phyloP scores from a whole-genome alignment of 2,113 vertebrate species.

The Hyla sarda region DNA sequence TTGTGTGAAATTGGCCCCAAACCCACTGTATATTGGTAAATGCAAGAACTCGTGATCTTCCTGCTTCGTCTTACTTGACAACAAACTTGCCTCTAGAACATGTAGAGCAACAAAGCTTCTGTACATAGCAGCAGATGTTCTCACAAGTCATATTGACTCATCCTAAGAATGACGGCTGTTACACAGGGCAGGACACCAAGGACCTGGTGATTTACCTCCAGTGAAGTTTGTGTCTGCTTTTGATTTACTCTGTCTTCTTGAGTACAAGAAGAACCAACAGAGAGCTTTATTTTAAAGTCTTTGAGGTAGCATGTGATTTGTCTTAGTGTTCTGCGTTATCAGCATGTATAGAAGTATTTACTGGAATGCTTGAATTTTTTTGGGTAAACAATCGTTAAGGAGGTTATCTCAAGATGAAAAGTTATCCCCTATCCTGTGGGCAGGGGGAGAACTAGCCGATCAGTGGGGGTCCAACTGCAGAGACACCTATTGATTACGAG shows the following conservation, averaged over 20 bases:
- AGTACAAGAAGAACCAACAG: background rate
- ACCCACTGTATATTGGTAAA: background rate
- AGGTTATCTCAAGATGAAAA: too few species aligned
- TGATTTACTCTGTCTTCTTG: background rate
- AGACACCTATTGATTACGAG: too few species aligned
- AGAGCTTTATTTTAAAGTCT: background rate
- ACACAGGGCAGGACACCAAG: background rate
- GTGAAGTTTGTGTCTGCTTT: background rate
- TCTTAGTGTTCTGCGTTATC: background rate
- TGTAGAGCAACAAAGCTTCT: background rate
- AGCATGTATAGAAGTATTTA: background rate
- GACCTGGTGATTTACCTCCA: slow-evolving; percentile 14
- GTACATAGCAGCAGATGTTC: slow-evolving; percentile 4
- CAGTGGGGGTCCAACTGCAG: too few species aligned
- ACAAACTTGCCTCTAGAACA: background rate
- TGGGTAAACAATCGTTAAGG: too few species aligned
- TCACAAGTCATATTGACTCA: background rate
- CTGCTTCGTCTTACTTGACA: background rate
- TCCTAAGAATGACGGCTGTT: background rate
- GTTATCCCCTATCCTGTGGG: too few species aligned
- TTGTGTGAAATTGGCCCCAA: background rate
- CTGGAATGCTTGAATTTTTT: background rate
- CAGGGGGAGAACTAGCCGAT: too few species aligned
- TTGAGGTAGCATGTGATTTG: background rate
- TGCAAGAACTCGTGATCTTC: background rate